Base-by-base conservation (phyloP, 1,140 invertebrate genomes). In the Eupristina koningsbergeri region DNA sequence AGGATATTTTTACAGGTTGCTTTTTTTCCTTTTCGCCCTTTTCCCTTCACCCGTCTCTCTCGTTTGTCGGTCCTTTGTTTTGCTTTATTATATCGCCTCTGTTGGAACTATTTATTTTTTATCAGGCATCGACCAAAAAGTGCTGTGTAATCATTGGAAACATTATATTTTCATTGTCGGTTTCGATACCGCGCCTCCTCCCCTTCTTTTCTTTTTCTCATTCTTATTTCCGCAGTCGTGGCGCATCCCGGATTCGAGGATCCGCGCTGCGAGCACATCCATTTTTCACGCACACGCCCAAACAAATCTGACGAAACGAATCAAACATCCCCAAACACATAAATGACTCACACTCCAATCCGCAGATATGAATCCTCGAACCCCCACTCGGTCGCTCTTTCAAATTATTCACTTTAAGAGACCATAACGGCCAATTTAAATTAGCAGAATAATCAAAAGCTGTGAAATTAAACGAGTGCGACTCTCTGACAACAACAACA, bases 141-240 rank as follows among this genome's bases (percentile, higher is more conserved):
- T 73, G 81, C 81, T 78, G 81, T 64, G 75, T 83, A 83, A 83
- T 83, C 81, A 78, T 83, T 78, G 74, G 67, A 69, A 83, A 83
- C 47, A 83, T 83, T 77, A 83, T 79, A 83, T 83, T 83, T 83
- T 77, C 63, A 83, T 83, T 78, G 81, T 83, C n/a, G n/a, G 41
- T 77, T 83, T 77, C 61, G 73, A 77, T 69, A 58, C 45, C 76
- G 41, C 61, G 34, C 19, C 76, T 78, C 76, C 13, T 13, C 47
- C 9, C 22, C n/a, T n/a, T 22, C 50, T 22, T 53, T 41, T 9
- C 36, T 47, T 41, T 71, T 29, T 67, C 81, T 67, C 39, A 39
- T 73, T 73, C 34, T 83, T 69, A 39, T 83, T 77, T 69, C 73
- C 80, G 58, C 53, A 29, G 39, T 13, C 53, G 53, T 80, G 58